These are phyloP conservation scores for Acanthisitta chloris DNA, from an alignment of 2,113 vertebrate species.

Conservation along the genomic window DNA sequence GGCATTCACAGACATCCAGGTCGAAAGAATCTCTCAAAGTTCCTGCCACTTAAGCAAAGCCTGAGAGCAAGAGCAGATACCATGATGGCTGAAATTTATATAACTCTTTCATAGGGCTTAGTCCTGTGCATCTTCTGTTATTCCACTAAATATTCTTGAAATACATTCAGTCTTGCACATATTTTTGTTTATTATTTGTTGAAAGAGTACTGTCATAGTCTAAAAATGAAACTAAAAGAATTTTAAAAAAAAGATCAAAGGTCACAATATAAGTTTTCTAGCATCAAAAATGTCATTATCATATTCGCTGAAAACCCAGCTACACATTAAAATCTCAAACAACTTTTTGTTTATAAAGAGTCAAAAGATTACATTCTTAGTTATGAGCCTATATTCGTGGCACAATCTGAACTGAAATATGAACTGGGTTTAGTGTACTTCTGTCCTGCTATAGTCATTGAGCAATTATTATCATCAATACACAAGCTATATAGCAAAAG, in stretches of 20 bases:
- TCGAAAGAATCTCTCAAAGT: neutral
- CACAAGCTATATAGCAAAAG: neutral
- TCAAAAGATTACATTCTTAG: neutral
- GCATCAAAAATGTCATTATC: neutral
- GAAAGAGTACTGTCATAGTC: neutral
- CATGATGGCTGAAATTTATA: neutral
- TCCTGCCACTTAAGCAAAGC: neutral
- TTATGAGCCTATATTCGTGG: neutral
- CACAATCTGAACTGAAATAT: neutral
- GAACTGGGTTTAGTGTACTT: neutral
- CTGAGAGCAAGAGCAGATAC: neutral
- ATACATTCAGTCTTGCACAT: neutral
- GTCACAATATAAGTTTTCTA: neutral
- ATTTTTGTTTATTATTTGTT: neutral
- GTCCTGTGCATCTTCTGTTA: neutral
- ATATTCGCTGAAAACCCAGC: neutral
- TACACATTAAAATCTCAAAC: neutral
- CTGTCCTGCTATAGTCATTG: conserved; percentile 18
- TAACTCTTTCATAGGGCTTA: neutral
- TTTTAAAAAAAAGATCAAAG: neutral
- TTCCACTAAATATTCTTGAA: neutral
- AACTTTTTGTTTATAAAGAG: neutral
- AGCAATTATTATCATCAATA: conserved; percentile 14
- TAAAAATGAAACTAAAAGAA: neutral
- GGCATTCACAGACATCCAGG: neutral